A percentile compares a stretch with the other conserved stretches of the same genome.
Conservation (phyloP, 1,140 invertebrate species). For the Tribolium castaneum region DNA sequence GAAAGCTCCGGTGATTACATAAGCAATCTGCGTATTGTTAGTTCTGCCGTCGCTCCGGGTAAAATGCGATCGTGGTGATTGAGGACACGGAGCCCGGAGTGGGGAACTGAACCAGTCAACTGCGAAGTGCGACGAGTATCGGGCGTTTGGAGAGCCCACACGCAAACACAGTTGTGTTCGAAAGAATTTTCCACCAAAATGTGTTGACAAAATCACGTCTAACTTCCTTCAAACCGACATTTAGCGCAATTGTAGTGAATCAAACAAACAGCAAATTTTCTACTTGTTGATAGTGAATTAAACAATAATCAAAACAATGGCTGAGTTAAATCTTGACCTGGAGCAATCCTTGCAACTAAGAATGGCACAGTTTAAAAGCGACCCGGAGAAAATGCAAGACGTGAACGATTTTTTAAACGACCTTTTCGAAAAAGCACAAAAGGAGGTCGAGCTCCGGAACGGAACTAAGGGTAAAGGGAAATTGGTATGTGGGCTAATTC, state of each 20-base stretch:
- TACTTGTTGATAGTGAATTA: not conserved
- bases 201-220: slow-evolving; percentile 5
- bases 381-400: slow-evolving; percentile 60
- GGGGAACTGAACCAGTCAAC: slow-evolving; percentile 22
- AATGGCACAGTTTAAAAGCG: slow-evolving; percentile 61
- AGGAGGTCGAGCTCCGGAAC: slow-evolving; percentile 56
- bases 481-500: slow-evolving; percentile 54
- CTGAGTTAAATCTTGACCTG: slow-evolving; percentile 57
- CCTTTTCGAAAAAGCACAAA: slow-evolving; percentile 60
- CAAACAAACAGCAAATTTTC: not conserved
- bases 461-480: slow-evolving; percentile 56
- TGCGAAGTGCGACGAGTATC: not conserved
- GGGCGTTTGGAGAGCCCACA: not conserved
- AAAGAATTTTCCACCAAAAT: not conserved
- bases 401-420: slow-evolving; percentile 62
- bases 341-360: slow-evolving; percentile 56
- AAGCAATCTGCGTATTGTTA: slow-evolving; percentile 40
- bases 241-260: not conserved
- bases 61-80: slow-evolving; percentile 17
- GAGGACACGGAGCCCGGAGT: slow-evolving; percentile 25
- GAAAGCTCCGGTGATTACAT: slow-evolving; percentile 38
- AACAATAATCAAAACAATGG: slow-evolving; percentile 49
- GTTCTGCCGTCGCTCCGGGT: slow-evolving; percentile 15
- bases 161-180: not conserved
- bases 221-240: not conserved